These are phyloP conservation scores for Hiodon alosoides DNA, from an alignment of 2,113 vertebrate species.

Conservation along the genomic window DNA sequence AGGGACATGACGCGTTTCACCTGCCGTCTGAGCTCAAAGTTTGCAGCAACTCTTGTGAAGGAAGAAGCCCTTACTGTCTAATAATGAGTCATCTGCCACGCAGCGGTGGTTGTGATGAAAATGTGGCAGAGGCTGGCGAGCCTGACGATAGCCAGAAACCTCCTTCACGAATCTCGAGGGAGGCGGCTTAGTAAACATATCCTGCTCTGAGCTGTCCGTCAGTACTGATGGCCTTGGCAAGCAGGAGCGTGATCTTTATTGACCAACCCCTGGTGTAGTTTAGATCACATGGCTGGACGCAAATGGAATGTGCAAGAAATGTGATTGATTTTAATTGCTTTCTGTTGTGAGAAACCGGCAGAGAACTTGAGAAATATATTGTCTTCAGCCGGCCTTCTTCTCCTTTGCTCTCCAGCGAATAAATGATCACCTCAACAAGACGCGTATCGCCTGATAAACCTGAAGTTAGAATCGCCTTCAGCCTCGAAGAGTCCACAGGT, in stretches of 20 bases:
- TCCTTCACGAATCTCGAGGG: neutral
- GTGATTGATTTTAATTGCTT: too few species aligned
- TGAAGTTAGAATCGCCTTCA: constrained; percentile 91
- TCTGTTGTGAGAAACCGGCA: too few species aligned
- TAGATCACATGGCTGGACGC: too few species aligned
- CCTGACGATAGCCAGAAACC: neutral
- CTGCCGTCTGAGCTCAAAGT: neutral
- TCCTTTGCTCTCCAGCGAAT: constrained; percentile 60
- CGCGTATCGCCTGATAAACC: constrained; percentile 87
- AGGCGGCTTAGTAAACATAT: neutral
- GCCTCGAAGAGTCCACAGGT: constrained; percentile 84
- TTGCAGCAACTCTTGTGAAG: neutral
- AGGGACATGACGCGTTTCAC: neutral
- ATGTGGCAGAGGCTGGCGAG: too few species aligned
- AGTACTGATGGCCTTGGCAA: neutral
- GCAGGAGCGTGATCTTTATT: too few species aligned
- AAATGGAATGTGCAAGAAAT: too few species aligned
- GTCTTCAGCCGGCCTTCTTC: neutral
- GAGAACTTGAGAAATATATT: too few species aligned
- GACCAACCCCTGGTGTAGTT: too few species aligned
- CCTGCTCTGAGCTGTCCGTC: neutral
- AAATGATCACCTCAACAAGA: constrained; percentile 97
- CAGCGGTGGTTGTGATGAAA: neutral
- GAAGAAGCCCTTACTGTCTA: neutral
- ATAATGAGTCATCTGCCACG: neutral